Evolutionary conservation across 1,140 invertebrate genomes (phyloP), one percentile per base, ranked within the genome.

Genomic region (Limonius californicus): DNA sequence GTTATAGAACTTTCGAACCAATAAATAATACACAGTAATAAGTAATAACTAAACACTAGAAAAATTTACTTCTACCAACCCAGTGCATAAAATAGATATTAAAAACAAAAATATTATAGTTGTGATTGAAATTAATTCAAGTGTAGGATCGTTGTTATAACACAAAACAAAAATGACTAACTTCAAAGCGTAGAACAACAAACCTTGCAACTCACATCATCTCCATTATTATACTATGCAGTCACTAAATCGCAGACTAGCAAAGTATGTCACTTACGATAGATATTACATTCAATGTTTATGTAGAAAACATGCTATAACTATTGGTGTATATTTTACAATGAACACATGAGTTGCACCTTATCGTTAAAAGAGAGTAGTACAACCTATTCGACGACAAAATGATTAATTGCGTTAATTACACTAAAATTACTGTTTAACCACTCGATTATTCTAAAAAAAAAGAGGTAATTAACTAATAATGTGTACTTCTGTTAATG

Each of bases 141-240:
- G n/a, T n/a, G n/a, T n/a, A n/a, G n/a, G n/a, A n/a, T n/a, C n/a
- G n/a, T n/a, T n/a, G 15, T 19, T 50, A 18, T 4, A 50, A 50
- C 19, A 50, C 3, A 50, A 50, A 45, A 45, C 14, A 15, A 45
- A 18, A 15, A 45, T 45, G 16, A n/a, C 4, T 3, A 45, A 27
- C 23, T 27, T 39, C 35, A 14, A 50, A 50, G 45, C 47, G 54
- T 54, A 57, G 20, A 59, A 59, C 57, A 63, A 63, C 56, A 42
- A 57, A 62, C 61, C 54, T 62, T 62, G 61, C 61, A 62, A 57
- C 54, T 62, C 61, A 55, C 56, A 30, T 53, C 30, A 54, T 47
- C 30, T 39, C 21, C 56, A 39, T 35, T 50, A 62, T 21, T 55
- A 59, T 53, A 32, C n/a, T 45, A 15, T 45, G 42, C 42, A 45